Evolutionary conservation across 2,113 vertebrate species (phyloP), one percentile per base, ranked within the genome.

Genomic region (Channa argus): DNA sequence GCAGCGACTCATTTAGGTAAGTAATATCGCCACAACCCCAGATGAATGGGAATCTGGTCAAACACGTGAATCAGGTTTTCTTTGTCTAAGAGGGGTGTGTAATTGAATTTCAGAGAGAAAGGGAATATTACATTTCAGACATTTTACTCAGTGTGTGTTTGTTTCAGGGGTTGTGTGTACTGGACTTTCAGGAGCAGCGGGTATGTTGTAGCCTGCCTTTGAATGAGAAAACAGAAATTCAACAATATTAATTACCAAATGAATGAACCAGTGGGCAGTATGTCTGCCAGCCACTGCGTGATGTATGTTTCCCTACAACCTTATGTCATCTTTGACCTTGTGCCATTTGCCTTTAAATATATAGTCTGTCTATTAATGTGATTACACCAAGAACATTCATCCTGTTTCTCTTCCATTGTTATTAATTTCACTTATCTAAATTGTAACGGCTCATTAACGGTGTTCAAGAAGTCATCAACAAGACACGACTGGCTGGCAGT

Each of bases 1-100:
- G 83, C 77, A 49, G 74, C 53, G 54, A 92, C 88, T 92, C 87
- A 92, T 92, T 93, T 90, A 86, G 86, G 84, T 88, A 89, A 88
- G 90, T 91, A 91, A 94, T 88, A 89, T 89, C 86, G 88, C 84
- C 81, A 79, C 71, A 79, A 83, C 61, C 83, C 82, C 74, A 89
- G 83, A 92, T 89, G 68, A 88, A 92, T 85, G 84, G 79, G 77
- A 82, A 66, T 79, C 58, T 34, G 65, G 53, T 83, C 65, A 77
- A 83, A 88, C 64, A 74, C 81, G 79, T 38, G 41, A 82, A 75
- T 61, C 6, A 2, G 8, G 41, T 49, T 68, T 80, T 77, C 53
- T 58, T 24, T 61, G 59, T 73, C 67, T 67, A 11, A 34, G 39
- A 39, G 63, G 63, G 77, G 43, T 1, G 59, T 15, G 43, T 12